These are phyloP conservation scores for Lota lota DNA, from an alignment of 2,113 vertebrate genomes.

Conservation along the genomic window DNA sequence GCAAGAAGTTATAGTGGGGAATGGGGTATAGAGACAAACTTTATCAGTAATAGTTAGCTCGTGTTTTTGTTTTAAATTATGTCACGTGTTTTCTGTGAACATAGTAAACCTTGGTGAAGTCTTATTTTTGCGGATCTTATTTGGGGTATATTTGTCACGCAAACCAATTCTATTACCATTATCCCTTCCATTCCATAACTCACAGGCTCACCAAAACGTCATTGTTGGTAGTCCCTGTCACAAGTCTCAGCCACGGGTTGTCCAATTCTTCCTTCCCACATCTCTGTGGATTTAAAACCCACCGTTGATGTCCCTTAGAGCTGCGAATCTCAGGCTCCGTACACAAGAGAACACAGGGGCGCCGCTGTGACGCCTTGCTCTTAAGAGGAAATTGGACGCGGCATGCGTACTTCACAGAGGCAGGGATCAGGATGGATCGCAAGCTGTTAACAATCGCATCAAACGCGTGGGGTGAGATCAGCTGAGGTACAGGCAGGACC, in stretches of 20 bases:
- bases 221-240: neutral
- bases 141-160: too few species aligned
- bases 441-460: slow-evolving; percentile 51
- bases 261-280: neutral
- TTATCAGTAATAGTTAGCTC: too few species aligned
- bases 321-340: slow-evolving; percentile 26
- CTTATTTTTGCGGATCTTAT: too few species aligned
- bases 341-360: slow-evolving; percentile 26
- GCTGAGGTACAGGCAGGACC: slow-evolving; percentile 22
- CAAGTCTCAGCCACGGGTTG: neutral
- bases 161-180: too few species aligned
- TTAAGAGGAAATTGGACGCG: slow-evolving; percentile 17
- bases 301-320: slow-evolving; percentile 23
- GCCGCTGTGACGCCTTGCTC: slow-evolving; percentile 28
- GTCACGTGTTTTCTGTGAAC: too few species aligned
- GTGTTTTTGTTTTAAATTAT: too few species aligned
- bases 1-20: too few species aligned
- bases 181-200: too few species aligned
- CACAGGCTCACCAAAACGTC: slow-evolving; percentile 13
- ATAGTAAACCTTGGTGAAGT: too few species aligned
- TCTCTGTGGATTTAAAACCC: slow-evolving; percentile 24
- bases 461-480: slow-evolving; percentile 42
- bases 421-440: slow-evolving; percentile 43
- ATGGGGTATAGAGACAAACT: too few species aligned
- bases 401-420: slow-evolving; percentile 25